phyloP scores from a whole-genome alignment of 2,797 vertebrate genomes.

The Ambastaia sidthimunki region DNA sequence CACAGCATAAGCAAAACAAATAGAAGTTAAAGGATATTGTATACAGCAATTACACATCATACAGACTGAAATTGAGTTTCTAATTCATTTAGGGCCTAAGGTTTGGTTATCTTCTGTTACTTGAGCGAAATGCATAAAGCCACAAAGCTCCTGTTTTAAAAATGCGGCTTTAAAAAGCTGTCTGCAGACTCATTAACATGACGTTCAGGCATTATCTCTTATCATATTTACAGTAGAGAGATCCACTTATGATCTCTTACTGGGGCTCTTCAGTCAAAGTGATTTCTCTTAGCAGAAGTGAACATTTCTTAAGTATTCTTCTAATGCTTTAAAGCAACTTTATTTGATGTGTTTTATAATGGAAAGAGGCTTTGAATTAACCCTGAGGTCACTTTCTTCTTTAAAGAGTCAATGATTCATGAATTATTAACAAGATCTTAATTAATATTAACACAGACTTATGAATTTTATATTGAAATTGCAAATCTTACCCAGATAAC shows the following conservation, averaged over 20 bases:
- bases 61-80: slow-evolving; percentile 62
- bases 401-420: not conserved
- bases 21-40: slow-evolving; percentile 56
- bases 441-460: not conserved
- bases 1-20: slow-evolving; percentile 83
- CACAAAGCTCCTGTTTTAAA: slow-evolving; percentile 42
- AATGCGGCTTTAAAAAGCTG: slow-evolving; percentile 41
- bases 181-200: slow-evolving; percentile 51
- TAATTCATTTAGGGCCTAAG: slow-evolving; percentile 71
- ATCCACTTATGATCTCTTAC: slow-evolving; percentile 72
- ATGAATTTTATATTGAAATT: not conserved
- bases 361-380: slow-evolving; percentile 38
- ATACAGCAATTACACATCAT: slow-evolving; percentile 68
- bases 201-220: slow-evolving; percentile 68
- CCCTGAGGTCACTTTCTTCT: not conserved
- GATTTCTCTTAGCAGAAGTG: slow-evolving; percentile 48
- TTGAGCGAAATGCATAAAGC: slow-evolving; percentile 53
- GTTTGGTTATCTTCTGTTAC: slow-evolving; percentile 70
- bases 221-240: slow-evolving; percentile 68
- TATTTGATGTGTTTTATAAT: slow-evolving; percentile 42
- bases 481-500: not conserved
- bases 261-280: slow-evolving; percentile 59
- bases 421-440: not conserved
- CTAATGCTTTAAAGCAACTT: slow-evolving; percentile 36
- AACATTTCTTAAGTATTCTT: slow-evolving; percentile 52